Evolutionary conservation across 2,888 invertebrate species (phyloP).

Genomic region (Plebejus melissa): DNA sequence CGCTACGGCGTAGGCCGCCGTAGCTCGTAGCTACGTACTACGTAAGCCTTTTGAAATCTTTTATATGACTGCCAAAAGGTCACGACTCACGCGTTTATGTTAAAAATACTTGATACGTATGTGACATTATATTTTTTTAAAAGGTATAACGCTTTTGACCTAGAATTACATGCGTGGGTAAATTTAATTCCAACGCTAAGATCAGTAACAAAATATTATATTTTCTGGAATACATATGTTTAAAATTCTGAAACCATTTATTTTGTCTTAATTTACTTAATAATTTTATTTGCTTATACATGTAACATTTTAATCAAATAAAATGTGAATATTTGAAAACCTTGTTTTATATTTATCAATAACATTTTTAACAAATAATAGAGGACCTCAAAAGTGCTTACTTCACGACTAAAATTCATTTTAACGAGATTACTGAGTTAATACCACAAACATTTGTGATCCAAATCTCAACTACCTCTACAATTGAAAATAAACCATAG

Average conservation of each 20-base stretch:
- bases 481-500: slow-evolving; percentile 23
- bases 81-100: slow-evolving; percentile 11
- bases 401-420: slow-evolving; percentile 6
- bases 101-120: not conserved
- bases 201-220: not conserved
- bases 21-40: slow-evolving; percentile 2
- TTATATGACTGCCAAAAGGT: not conserved
- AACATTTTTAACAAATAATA: no score
- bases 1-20: slow-evolving; percentile 14
- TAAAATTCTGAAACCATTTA: not conserved
- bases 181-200: not conserved
- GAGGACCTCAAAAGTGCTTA: not conserved
- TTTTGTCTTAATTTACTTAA: no score
- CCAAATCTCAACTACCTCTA: slow-evolving; percentile 32
- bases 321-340: not conserved
- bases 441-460: slow-evolving; percentile 35
- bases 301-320: not conserved
- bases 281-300: not conserved
- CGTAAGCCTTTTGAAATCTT: not conserved
- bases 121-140: not conserved
- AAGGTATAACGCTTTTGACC: not conserved
- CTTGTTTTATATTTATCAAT: not conserved
- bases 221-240: not conserved
- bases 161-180: not conserved
- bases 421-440: slow-evolving; percentile 29